Evolutionary conservation across 1,140 invertebrate species (phyloP).

Genomic region (Calephelis nemesis): DNA sequence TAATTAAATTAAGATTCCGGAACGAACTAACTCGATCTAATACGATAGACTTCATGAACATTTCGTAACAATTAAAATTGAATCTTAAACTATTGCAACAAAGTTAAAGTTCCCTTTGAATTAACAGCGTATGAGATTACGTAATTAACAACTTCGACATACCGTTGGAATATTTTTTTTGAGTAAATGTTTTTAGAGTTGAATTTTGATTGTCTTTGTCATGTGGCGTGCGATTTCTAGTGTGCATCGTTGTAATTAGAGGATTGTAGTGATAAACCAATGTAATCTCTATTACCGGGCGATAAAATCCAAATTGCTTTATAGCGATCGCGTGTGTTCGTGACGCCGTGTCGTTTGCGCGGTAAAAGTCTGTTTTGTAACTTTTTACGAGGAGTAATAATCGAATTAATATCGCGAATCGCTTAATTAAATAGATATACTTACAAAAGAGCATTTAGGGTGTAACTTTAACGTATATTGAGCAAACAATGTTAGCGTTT

Average conservation of each 20-base stretch:
- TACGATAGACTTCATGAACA: conserved; percentile 46
- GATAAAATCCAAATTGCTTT: conserved; percentile 74
- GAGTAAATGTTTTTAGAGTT: background rate
- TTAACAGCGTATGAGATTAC: conserved; percentile 31
- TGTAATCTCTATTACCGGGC: conserved; percentile 70
- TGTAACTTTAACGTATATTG: conserved; percentile 28
- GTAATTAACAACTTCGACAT: conserved; percentile 34
- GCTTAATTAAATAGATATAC: conserved; percentile 74
- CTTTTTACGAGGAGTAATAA: conserved; percentile 69
- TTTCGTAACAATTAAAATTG: conserved; percentile 27
- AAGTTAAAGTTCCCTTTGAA: conserved; percentile 32
- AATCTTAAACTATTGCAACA: conserved; percentile 29
- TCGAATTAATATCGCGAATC: conserved; percentile 73
- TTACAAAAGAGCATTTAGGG: conserved; percentile 41
- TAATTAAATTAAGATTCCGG: conserved; percentile 76
- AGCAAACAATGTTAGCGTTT: conserved; percentile 20
- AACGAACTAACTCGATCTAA: conserved; percentile 46
- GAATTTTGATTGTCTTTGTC: conserved; percentile 17
- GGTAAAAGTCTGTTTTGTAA: conserved; percentile 62
- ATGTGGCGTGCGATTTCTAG: conserved; percentile 48
- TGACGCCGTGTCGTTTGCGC: conserved; percentile 58
- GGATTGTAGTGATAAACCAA: conserved; percentile 61
- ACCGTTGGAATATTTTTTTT: conserved; percentile 20
- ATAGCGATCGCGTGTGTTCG: conserved; percentile 47
- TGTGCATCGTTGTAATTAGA: conserved; percentile 64